Percentiles rank a stretch among this genome's conserved stretches.
Conservation (phyloP, 2,888 invertebrate genomes). For the Xestia ashworthii region DNA sequence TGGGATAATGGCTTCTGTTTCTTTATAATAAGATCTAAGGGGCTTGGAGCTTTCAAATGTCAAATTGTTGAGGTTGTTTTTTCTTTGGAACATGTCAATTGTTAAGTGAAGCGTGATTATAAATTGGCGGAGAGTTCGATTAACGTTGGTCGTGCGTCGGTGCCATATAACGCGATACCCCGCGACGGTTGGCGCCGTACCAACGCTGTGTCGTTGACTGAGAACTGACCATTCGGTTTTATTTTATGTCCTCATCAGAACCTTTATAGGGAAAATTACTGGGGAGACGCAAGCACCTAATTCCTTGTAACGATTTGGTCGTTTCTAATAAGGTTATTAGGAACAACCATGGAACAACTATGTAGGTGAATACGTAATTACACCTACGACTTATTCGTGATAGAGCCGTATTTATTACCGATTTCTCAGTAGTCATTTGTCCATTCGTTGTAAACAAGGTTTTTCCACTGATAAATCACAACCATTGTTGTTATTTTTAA, state of each 20-base stretch:
- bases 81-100: conserved; percentile 69
- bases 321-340: conserved; percentile 34
- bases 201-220: conserved; percentile 84
- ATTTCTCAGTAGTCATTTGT: background rate
- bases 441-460: background rate
- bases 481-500: background rate
- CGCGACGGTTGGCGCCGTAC: conserved; percentile 84
- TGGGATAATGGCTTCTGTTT: conserved; percentile 42
- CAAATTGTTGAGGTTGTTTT: conserved; percentile 52
- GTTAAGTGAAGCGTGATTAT: conserved; percentile 68
- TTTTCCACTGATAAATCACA: background rate
- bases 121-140: conserved; percentile 69
- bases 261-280: conserved; percentile 81
- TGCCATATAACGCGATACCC: conserved; percentile 66
- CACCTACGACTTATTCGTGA: background rate
- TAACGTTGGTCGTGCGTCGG: conserved; percentile 57
- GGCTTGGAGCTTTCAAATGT: conserved; percentile 54
- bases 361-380: background rate
- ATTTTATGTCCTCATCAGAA: conserved; percentile 88
- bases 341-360: background rate
- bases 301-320: conserved; percentile 45
- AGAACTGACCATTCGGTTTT: conserved; percentile 84
- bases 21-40: conserved; percentile 52
- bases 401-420: background rate
- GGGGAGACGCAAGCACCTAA: conserved; percentile 56